Evolutionary conservation across 2,113 vertebrate genomes (phyloP).

Genomic region (rat (Rattus norvegicus)): GRCr8 NC_086029.1:73622501-73623000

Average conservation of each 20-base stretch:
- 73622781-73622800: background rate
- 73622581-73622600: background rate
- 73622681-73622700: background rate
- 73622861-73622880: slow-evolving; percentile 23
- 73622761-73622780: slow-evolving; percentile 20
- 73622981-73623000: background rate
- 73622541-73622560: background rate
- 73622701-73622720: background rate
- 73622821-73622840: background rate
- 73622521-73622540: background rate
- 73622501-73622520: background rate
- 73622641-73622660: background rate
- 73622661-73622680: background rate
- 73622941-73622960: background rate
- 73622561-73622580: background rate
- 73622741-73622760: background rate
- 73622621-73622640: background rate
- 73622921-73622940: slow-evolving; percentile 8
- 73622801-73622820: background rate
- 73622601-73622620: background rate
- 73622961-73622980: background rate
- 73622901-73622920: background rate
- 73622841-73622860: slow-evolving; percentile 19
- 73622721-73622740: background rate
- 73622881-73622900: background rate